A percentile compares a stretch with the other conserved stretches of the same genome.
These are phyloP conservation scores for Tragelaphus eurycerus DNA, from an alignment of 2,797 vertebrate genomes.

Conservation along the genomic window DNA sequence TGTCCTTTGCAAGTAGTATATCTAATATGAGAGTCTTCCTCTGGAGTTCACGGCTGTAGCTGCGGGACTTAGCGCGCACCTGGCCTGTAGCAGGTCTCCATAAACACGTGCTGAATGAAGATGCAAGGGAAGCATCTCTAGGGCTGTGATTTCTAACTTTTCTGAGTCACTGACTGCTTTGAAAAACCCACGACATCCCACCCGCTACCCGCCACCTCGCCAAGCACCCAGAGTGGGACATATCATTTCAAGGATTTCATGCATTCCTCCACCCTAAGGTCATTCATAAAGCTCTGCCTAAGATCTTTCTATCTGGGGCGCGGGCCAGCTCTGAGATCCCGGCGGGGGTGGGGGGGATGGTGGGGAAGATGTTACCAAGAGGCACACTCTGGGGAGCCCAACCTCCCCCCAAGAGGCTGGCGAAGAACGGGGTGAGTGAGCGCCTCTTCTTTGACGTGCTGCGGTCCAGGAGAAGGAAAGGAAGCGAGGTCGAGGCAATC, in stretches of 20 bases:
- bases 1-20: too few species aligned
- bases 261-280: not conserved
- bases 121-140: not conserved
- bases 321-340: not conserved
- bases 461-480: not conserved
- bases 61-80: not conserved
- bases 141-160: not conserved
- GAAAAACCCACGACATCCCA: not conserved
- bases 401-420: not conserved
- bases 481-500: rapidly evolving
- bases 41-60: rapidly evolving
- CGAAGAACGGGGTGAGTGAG: rapidly evolving
- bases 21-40: not conserved
- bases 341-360: not conserved
- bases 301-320: not conserved
- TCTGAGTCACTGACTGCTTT: not conserved
- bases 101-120: not conserved
- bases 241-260: not conserved
- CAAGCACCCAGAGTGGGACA: not conserved
- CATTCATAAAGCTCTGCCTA: not conserved
- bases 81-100: not conserved
- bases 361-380: not conserved
- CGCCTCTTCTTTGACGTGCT: not conserved
- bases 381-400: not conserved
- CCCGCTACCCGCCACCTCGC: not conserved